A percentile compares a stretch with the other conserved stretches of the same genome.
These are phyloP conservation scores for Hemicordylus capensis DNA, from an alignment of 2,113 vertebrate species.

Conservation along the genomic window DNA sequence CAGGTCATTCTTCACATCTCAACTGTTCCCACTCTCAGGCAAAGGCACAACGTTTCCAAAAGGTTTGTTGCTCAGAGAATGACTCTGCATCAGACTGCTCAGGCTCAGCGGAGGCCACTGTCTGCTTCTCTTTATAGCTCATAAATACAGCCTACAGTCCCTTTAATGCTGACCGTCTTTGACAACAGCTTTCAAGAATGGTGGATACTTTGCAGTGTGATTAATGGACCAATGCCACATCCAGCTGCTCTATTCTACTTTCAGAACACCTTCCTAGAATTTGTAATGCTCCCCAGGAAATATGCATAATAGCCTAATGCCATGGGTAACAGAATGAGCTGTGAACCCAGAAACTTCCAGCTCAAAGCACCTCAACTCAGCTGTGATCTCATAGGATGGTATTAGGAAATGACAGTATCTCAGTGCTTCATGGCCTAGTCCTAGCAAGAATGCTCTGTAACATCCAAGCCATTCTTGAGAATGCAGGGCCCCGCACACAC, in stretches of 20 bases:
- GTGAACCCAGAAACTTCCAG: too few relatives aligned
- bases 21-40: not conserved
- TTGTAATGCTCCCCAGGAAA: not conserved
- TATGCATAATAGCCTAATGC: too few relatives aligned
- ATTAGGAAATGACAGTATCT: too few relatives aligned
- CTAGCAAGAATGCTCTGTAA: too few relatives aligned
- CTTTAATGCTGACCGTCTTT: not conserved
- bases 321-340: too few relatives aligned
- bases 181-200: not conserved
- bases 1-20: constrained; percentile 32
- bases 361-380: too few relatives aligned
- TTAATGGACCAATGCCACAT: not conserved
- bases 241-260: not conserved
- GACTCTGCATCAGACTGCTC: rapidly evolving
- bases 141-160: not conserved
- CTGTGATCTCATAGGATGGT: too few relatives aligned
- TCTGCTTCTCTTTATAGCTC: not conserved
- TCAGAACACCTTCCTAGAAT: not conserved
- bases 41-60: not conserved
- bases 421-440: too few relatives aligned
- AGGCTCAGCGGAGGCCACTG: not conserved
- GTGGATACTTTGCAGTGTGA: not conserved
- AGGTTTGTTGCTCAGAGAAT: rapidly evolving
- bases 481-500: too few relatives aligned
- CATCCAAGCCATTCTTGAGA: too few relatives aligned